Evolutionary conservation across 2,888 invertebrate genomes (phyloP), one percentile per base, ranked within the genome.

Genomic region (Hydrotaea cyrtoneurina): DNA sequence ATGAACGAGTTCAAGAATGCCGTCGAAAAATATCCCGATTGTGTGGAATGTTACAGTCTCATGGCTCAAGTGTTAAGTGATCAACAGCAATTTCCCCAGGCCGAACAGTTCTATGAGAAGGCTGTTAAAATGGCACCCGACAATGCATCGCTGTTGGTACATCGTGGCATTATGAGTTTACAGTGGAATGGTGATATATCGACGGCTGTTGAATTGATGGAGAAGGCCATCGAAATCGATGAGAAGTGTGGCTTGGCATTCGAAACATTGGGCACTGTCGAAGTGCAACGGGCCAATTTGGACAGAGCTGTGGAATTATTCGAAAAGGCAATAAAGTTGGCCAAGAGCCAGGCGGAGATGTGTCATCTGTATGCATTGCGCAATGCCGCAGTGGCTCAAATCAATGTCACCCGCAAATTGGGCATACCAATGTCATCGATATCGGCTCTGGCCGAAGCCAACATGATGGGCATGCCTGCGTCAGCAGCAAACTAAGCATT

Each of bases 161-260:
- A 98, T 91, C 95, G 96, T 92, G 98, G 96, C 19, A 93, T 96
- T 80, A 94, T 98, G 87, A 94, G 95, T 87, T 93, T 98, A 78
- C 97, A 98, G 90, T 97, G 97, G 95, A 96, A 95, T 87, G 96
- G 96, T 80, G 96, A 98, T 89, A 94, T 97, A 83, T 95, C 96
- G 13, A 95, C 95, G 89, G 96, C 97, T 23, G 94, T 97, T 0
- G 93, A 95, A 86, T 93, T 96, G 82, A 96, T 98, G 89, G 95
- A 95, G 86, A 94, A 96, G 91, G 97, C 97, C 0, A 95, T 98
- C 87, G 95, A 96, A 90, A 94, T 97, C 88, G 99, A 99, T 93
- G 95, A 96, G 73, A 97, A 96, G 92, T 98, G 98, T 93, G 97
- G 97, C 93, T 96, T 98, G 93, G 98, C 97, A 10, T 98, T 97